A percentile compares a stretch with the other conserved stretches of the same genome.
phyloP scores from a whole-genome alignment of 2,797 vertebrate species.

The Sebastolobus alascanus region DNA sequence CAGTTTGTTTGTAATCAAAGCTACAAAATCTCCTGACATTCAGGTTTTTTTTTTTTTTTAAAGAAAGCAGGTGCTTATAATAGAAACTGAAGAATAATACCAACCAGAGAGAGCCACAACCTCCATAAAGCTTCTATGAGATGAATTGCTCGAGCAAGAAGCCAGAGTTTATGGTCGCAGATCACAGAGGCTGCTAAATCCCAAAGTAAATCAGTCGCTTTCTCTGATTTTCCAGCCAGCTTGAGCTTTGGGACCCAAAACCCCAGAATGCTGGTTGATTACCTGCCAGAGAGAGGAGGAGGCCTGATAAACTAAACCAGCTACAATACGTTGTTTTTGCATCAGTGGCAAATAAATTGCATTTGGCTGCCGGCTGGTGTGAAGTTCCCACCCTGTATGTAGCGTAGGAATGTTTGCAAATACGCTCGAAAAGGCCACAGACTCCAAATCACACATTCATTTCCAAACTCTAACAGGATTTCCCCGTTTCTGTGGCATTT shows the following conservation, averaged over 20 bases:
- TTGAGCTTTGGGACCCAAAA: conserved; percentile 13
- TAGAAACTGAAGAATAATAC: neutral
- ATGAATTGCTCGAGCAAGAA: conserved; percentile 20
- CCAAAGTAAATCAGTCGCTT: conserved; percentile 15
- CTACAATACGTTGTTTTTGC: conserved; percentile 39
- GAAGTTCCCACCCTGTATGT: conserved; percentile 19
- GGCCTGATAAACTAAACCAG: conserved; percentile 24
- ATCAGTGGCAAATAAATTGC: conserved; percentile 23
- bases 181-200: conserved; percentile 34
- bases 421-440: conserved; percentile 33
- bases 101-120: neutral
- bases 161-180: conserved; percentile 18
- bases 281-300: conserved; percentile 41
- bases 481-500: conserved; percentile 33
- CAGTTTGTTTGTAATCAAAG: neutral
- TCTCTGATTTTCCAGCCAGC: conserved; percentile 24
- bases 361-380: conserved; percentile 42
- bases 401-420: conserved; percentile 24
- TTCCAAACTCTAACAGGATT: conserved; percentile 22
- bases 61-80: neutral
- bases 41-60: neutral
- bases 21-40: neutral
- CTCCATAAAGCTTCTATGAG: conserved; percentile 11
- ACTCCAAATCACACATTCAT: conserved; percentile 28
- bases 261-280: conserved; percentile 24